phyloP scores from a whole-genome alignment of 1,140 invertebrate genomes.

The Achroia grisella region DNA sequence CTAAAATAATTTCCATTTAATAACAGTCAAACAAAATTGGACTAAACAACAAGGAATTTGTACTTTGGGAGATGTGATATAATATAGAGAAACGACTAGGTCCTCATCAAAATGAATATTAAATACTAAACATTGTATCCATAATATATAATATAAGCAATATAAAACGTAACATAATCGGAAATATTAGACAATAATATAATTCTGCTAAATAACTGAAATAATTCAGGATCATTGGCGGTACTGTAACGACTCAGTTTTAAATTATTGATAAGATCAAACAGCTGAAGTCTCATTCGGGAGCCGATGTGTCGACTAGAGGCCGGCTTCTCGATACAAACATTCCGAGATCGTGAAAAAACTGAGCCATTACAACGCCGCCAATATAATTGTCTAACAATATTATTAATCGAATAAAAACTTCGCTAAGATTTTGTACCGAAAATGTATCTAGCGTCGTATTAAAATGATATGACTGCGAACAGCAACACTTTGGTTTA shows the following conservation, averaged over 20 bases:
- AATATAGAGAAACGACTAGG: conserved; percentile 73
- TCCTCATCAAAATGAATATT: conserved; percentile 72
- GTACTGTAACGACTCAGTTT: conserved; percentile 35
- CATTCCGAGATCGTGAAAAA: conserved; percentile 10
- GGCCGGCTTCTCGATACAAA: conserved; percentile 30
- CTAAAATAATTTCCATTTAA: conserved; percentile 71
- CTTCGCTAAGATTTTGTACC: conserved; percentile 68
- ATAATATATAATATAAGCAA: conserved; percentile 73
- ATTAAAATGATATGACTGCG: conserved; percentile 70
- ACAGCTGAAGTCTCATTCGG: not conserved
- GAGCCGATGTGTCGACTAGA: conserved; percentile 59
- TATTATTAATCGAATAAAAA: conserved; percentile 65
- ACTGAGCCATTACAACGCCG: conserved; percentile 50
- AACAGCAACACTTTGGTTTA: conserved; percentile 69
- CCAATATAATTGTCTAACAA: conserved; percentile 67
- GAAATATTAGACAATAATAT: conserved; percentile 71
- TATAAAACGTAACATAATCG: conserved; percentile 73
- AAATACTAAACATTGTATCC: conserved; percentile 71
- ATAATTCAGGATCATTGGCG: conserved; percentile 58
- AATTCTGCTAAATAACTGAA: conserved; percentile 73
- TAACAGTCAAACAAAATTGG: conserved; percentile 75
- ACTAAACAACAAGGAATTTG: conserved; percentile 76
- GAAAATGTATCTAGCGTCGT: conserved; percentile 65
- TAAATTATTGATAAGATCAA: not conserved
- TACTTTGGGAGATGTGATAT: conserved; percentile 75